phyloP scores from a whole-genome alignment of 2,113 vertebrate genomes.

The Macaca nemestrina region DNA sequence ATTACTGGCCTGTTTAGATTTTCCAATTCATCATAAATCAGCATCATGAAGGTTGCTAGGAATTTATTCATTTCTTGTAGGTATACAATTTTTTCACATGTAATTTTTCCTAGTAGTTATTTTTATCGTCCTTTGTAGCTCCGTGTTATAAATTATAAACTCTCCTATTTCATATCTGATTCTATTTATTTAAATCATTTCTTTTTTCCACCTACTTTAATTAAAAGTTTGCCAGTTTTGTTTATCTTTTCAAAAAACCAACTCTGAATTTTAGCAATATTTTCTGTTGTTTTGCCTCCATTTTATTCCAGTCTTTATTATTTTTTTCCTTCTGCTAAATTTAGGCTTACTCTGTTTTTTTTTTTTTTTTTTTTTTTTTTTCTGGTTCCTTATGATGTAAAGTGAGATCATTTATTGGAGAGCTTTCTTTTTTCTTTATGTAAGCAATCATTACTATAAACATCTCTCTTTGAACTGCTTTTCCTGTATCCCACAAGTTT shows the following conservation, averaged over 20 bases:
- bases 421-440: background rate
- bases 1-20: background rate
- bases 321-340: background rate
- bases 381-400: background rate
- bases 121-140: background rate
- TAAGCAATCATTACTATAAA: background rate
- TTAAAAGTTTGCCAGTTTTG: background rate
- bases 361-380: background rate
- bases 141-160: background rate
- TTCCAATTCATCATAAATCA: background rate
- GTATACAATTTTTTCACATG: background rate
- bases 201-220: background rate
- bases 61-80: background rate
- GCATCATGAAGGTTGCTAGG: background rate
- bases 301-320: background rate
- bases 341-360: background rate
- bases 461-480: background rate
- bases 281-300: background rate
- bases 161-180: background rate
- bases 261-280: background rate
- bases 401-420: background rate
- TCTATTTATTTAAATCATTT: background rate
- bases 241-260: background rate
- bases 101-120: background rate
- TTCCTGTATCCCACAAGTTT: background rate